These are phyloP conservation scores for Neoaliturus tenellus DNA, from an alignment of 2,888 invertebrate species.

Conservation along the genomic window DNA sequence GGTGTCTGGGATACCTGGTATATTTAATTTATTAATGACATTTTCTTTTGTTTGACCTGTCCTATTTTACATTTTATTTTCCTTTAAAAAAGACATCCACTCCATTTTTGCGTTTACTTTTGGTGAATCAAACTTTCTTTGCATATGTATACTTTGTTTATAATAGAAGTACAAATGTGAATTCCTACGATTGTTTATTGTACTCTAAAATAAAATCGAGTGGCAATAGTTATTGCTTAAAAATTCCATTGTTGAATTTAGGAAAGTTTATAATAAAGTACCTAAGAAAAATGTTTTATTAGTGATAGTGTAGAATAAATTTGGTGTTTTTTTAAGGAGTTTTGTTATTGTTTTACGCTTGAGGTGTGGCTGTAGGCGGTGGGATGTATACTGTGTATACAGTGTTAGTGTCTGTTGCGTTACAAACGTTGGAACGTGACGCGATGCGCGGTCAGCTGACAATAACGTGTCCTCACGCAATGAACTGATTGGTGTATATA, in stretches of 20 bases:
- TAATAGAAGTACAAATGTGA: slow-evolving; percentile 17
- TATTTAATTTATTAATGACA: too few relatives aligned
- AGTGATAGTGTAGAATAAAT: slow-evolving; percentile 45
- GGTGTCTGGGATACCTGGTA: too few relatives aligned
- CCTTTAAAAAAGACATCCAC: too few relatives aligned
- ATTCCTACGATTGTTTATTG: slow-evolving; percentile 8
- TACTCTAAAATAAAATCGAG: neutral
- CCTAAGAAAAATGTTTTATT: slow-evolving; percentile 48
- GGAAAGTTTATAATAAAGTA: slow-evolving; percentile 50
- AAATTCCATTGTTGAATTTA: slow-evolving; percentile 47
- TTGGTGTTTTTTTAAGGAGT: slow-evolving; percentile 48
- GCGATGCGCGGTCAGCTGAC: slow-evolving; percentile 18
- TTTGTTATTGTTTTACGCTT: slow-evolving; percentile 42
- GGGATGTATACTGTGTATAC: slow-evolving; percentile 50
- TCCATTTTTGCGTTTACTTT: too few relatives aligned
- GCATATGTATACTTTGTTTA: neutral
- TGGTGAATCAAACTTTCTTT: neutral
- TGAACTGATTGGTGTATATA: slow-evolving; percentile 56
- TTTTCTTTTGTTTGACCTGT: too few relatives aligned
- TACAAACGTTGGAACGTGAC: neutral
- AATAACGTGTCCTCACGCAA: slow-evolving; percentile 48
- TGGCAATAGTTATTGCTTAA: slow-evolving; percentile 49
- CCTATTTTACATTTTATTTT: too few relatives aligned
- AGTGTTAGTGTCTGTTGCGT: slow-evolving; percentile 36
- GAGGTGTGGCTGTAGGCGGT: neutral